These are phyloP conservation scores for Cyprinodon diabolis DNA, from an alignment of 2,797 vertebrate species.

Conservation along the genomic window DNA sequence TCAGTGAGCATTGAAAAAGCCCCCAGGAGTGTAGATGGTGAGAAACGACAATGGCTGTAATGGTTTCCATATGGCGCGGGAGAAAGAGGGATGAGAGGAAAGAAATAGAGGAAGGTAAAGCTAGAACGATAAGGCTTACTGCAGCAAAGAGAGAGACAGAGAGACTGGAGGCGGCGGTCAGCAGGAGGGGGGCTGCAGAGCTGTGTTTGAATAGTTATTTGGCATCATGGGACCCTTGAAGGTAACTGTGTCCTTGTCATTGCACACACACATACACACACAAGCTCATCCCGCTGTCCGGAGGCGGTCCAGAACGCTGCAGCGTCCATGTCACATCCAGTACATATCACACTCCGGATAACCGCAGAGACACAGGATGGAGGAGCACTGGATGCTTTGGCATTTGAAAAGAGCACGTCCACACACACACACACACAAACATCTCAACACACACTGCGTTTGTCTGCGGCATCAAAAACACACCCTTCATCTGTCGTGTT, in stretches of 20 bases:
- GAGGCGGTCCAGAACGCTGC: conserved; percentile 69
- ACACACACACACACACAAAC: conserved; percentile 29
- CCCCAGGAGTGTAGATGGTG: conserved; percentile 77
- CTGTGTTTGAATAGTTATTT: conserved; percentile 64
- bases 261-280: conserved; percentile 16
- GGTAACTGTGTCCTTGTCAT: conserved; percentile 80
- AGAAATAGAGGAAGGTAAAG: conserved; percentile 29
- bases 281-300: conserved; percentile 47
- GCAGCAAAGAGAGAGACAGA: conserved; percentile 14
- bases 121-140: conserved; percentile 9
- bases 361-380: conserved; percentile 66
- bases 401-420: conserved; percentile 56
- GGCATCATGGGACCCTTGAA: conserved; percentile 77
- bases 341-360: conserved; percentile 68
- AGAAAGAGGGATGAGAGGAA: conserved; percentile 22
- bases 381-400: conserved; percentile 58
- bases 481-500: conserved; percentile 37
- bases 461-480: conserved; percentile 27
- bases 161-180: conserved; percentile 43
- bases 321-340: conserved; percentile 77
- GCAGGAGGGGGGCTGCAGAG: conserved; percentile 53
- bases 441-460: conserved; percentile 26
- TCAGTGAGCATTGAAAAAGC: conserved; percentile 73
- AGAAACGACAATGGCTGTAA: conserved; percentile 75
- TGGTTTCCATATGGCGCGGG: conserved; percentile 76